Base-by-base conservation (phyloP, 2,888 invertebrate genomes). In the Pimpla rufipes region DNA sequence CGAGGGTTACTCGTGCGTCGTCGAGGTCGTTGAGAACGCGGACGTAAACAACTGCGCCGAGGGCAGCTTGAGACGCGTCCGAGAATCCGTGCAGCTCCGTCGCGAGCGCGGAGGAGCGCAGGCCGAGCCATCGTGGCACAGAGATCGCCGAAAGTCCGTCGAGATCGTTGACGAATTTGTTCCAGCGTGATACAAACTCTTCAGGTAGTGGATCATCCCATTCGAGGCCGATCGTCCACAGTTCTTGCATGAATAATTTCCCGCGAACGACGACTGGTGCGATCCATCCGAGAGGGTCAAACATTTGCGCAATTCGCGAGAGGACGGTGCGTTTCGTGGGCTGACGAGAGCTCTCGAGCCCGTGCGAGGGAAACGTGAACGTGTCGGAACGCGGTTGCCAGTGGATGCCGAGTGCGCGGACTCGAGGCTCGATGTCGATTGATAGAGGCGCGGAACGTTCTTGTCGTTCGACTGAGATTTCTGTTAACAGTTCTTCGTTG, bases 41-140 rank as follows among this genome's bases (percentile, higher is more conserved):
- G 1, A 57, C 13, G 5, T 57, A 71, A 10, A 71, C n/a, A 0
- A 71, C 57, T 0, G 85, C 85, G 6, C 79, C 80, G 67, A 86
- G 82, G 1, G 87, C 85, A 2, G 68, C 16, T 21, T 84, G 82
- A 6, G 85, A 86, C 0, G 85, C 85, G 40, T 86, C 86, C 11
- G 84, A 84, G 23, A 87, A 85, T 0, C 81, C 85, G 45, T 85
- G 85, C 0, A 87, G 8, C 42, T 87, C 83, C 1, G 83, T 29
- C 10, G n/a, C n/a, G 13, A 10, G 21, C 0, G 40, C 1, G 1
- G 42, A 57, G 0, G 55, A 42, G 7, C 18, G 29, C 0, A 10
- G 1, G 3, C 57, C 45, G 7, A 71, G 57, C 71, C 71, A 57
- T 2, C 45, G 13, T 16, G 71, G 57, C 5, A 71, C 21, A 16